Percentiles rank a stretch among this genome's conserved stretches.
Evolutionary conservation across 1,140 invertebrate genomes (phyloP).

Genomic region (Brachionus plicatilis): DNA sequence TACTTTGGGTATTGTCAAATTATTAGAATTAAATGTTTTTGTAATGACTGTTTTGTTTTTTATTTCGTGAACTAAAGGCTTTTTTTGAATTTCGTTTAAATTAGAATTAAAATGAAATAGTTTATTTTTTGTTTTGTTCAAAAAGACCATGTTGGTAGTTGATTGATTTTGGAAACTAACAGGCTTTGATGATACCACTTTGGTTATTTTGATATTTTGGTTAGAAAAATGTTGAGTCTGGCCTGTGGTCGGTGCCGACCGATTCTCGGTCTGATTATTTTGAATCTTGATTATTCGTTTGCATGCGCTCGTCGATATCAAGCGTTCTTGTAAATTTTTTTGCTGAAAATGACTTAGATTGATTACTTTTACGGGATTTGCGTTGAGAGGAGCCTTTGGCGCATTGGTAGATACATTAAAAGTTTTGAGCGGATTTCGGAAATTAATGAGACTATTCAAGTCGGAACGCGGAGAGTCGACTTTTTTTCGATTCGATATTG

Average conservation of each 20-base stretch:
- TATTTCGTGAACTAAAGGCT: not conserved
- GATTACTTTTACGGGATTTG: slow-evolving; percentile 15
- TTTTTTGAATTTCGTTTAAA: slow-evolving; percentile 1
- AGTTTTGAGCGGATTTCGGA: not conserved
- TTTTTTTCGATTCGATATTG: not conserved
- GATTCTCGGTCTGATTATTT: not conserved
- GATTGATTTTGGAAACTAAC: not conserved
- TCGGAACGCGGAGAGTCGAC: not conserved
- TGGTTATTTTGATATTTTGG: slow-evolving; percentile 25
- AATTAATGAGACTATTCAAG: slow-evolving; percentile 13
- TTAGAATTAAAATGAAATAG: not conserved
- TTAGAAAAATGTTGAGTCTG: not conserved
- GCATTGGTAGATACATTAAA: not conserved
- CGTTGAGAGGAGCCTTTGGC: not conserved
- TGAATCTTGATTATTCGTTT: slow-evolving; percentile 30
- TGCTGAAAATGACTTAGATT: slow-evolving; percentile 18
- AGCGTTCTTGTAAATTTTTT: slow-evolving; percentile 11
- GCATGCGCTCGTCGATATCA: not conserved
- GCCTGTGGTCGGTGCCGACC: not conserved
- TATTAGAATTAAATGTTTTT: not conserved
- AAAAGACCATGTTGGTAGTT: not conserved
- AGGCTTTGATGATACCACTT: slow-evolving; percentile 11
- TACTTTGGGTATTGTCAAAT: slow-evolving; percentile 4
- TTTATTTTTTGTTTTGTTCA: slow-evolving; percentile 27
- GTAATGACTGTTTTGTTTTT: not conserved